Evolutionary conservation across 1,140 invertebrate species (phyloP), one percentile per base, ranked within the genome.

Genomic region (Globodera ellingtonae): DNA sequence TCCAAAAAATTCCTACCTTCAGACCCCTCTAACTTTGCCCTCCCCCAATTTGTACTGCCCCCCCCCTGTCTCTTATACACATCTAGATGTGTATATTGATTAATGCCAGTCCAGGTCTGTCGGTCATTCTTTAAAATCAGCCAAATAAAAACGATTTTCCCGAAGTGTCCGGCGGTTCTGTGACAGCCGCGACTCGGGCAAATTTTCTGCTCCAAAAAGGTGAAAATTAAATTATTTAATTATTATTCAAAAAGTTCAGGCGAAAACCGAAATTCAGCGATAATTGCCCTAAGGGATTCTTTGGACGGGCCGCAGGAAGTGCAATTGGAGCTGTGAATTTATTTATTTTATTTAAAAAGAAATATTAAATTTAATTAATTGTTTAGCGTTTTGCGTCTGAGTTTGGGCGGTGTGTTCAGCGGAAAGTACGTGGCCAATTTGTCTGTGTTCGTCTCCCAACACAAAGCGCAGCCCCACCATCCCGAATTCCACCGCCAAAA

Each of bases 381-480:
- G 1, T 62, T 75, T 21, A 75, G 56, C 6, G 71, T 71, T 5
- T 82, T 88, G 9, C 75, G 87, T 52, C 75, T 88, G 67, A 81
- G 72, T 65, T 84, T 80, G 13, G 83, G 85, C 73, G 85, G 85
- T 1, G 73, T 79, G 15, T 87, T 87, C 75, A 73, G 50, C 24
- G 86, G 87, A 24, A 88, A 89, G 78, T 89, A 87, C 71, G 80
- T 89, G 5, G 87, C 87, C 71, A 89, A 89, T 77, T 77, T 89
- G 59, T 66, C 85, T 18, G 79, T 89, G 24, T 84, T 84, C 77
- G 87, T 89, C 13, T 86, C 87, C 10, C 69, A 83, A 78, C 83
- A 86, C 74, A 84, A 59, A 44, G 73, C 76, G n/a, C 83, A 83
- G 8, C 56, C 52, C 62, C 83, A 82, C 56, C 72, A 86, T 59